Evolutionary conservation across 1,140 invertebrate genomes (phyloP).

Genomic region (Leguminivora glycinivorella): DNA sequence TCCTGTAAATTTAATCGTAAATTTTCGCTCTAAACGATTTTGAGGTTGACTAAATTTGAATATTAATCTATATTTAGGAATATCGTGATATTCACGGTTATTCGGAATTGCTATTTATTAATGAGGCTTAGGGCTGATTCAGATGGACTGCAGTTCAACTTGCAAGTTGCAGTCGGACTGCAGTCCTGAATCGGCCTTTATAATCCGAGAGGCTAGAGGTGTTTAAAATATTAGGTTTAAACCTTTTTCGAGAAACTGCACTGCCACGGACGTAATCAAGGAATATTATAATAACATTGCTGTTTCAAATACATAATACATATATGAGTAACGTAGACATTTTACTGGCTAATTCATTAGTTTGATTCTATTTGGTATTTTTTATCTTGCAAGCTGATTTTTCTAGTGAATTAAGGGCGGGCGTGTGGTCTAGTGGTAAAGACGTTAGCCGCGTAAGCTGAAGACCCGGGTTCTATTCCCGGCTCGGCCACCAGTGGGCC

Average conservation of each 20-base stretch:
- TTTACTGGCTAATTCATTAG: not conserved
- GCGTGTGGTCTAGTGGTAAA: too few relatives aligned
- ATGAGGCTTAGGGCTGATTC: too few relatives aligned
- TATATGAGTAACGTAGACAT: too few relatives aligned
- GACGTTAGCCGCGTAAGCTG: too few relatives aligned
- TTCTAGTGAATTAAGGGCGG: too few relatives aligned
- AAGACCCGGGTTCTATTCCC: too few relatives aligned
- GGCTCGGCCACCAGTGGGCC: too few relatives aligned
- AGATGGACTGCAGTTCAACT: too few relatives aligned
- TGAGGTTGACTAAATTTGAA: conserved; percentile 7
- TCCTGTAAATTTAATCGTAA: conserved; percentile 11
- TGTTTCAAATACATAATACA: too few relatives aligned
- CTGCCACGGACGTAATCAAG: not conserved
- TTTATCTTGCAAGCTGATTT: not conserved
- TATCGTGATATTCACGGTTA: conserved; percentile 22
- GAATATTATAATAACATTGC: not conserved
- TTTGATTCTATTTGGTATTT: not conserved
- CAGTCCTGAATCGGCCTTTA: too few relatives aligned
- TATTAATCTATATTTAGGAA: conserved; percentile 1
- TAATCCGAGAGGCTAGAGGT: conserved; percentile 5
- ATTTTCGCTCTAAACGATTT: not conserved
- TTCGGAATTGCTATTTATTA: conserved; percentile 14
- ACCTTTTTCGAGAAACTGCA: not conserved
- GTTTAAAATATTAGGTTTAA: conserved; percentile 14
- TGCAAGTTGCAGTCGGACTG: too few relatives aligned